A percentile compares a stretch with the other conserved stretches of the same genome.
Conservation (phyloP, 2,797 vertebrate genomes). For the Enteromius mattozi region DNA sequence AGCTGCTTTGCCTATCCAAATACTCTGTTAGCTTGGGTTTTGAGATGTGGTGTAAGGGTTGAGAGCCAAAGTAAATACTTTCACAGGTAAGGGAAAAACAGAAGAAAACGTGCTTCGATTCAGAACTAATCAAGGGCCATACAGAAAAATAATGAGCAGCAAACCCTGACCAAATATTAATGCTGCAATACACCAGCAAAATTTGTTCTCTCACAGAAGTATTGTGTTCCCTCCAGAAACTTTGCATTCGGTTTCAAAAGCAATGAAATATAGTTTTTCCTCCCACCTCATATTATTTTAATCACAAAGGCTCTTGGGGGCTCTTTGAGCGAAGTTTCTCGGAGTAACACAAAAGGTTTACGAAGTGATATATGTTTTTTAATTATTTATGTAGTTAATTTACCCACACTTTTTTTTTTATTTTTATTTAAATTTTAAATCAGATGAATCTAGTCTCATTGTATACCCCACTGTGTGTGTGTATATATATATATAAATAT, state of each 20-base stretch:
- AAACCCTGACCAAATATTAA: constrained; percentile 3
- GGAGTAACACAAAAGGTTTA: neutral
- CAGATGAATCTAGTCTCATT: neutral
- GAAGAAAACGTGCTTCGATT: constrained; percentile 47
- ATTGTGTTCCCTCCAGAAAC: neutral
- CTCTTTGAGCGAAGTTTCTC: neutral
- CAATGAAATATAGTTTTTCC: neutral
- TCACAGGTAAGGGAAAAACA: constrained; percentile 63
- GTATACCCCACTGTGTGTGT: neutral
- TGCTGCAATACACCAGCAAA: neutral
- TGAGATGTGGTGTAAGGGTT: constrained; percentile 60
- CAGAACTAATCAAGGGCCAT: constrained; percentile 57
- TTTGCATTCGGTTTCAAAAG: neutral
- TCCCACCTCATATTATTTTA: neutral
- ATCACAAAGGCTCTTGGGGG: neutral
- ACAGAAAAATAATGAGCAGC: constrained; percentile 70
- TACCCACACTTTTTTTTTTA: neutral
- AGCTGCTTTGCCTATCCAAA: constrained; percentile 64
- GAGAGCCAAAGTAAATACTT: constrained; percentile 73
- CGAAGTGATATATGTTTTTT: neutral
- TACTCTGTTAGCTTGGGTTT: constrained; percentile 66
- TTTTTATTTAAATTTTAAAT: neutral
- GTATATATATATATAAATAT: neutral
- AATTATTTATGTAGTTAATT: neutral
- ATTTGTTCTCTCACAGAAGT: neutral